Evolutionary conservation across 2,797 vertebrate genomes (phyloP).

Genomic region (Peromyscus aztecus): DNA sequence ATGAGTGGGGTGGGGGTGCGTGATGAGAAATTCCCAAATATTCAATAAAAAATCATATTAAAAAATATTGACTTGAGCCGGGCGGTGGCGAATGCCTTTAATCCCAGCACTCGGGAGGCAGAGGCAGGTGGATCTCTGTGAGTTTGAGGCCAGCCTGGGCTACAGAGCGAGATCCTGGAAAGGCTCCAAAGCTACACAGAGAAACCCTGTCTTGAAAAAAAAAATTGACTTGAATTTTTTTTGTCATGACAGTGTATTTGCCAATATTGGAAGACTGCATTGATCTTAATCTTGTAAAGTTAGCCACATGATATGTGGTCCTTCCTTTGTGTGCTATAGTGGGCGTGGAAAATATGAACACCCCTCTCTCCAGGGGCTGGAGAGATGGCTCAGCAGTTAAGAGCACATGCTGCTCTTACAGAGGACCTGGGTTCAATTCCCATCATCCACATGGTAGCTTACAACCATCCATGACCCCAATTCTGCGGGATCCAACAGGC

Average conservation of each 20-base stretch:
- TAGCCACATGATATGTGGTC: not conserved
- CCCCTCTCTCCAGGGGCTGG: not conserved
- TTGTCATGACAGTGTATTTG: not conserved
- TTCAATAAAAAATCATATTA: not conserved
- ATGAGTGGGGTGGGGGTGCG: not conserved
- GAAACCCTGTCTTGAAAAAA: not conserved
- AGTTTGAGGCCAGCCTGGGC: too few relatives aligned
- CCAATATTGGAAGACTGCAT: not conserved
- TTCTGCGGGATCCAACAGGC: not conserved
- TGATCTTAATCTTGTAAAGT: conserved; percentile 10
- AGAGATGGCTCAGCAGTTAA: not conserved
- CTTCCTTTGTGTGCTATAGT: conserved; percentile 5
- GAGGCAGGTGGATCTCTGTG: too few relatives aligned
- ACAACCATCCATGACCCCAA: not conserved
- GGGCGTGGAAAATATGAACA: not conserved
- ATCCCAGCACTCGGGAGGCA: too few relatives aligned
- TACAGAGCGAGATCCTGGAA: too few relatives aligned
- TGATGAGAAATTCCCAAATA: not conserved
- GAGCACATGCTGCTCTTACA: not conserved
- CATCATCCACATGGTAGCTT: not conserved
- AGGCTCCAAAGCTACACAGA: too few relatives aligned
- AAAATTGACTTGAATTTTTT: not conserved
- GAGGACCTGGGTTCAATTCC: not conserved
- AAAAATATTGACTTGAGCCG: not conserved
- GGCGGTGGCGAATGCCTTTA: too few relatives aligned